A percentile compares a stretch with the other conserved stretches of the same genome.
Conservation (phyloP, 2,888 invertebrate species). For the Lamellibrachia satsuma region DNA sequence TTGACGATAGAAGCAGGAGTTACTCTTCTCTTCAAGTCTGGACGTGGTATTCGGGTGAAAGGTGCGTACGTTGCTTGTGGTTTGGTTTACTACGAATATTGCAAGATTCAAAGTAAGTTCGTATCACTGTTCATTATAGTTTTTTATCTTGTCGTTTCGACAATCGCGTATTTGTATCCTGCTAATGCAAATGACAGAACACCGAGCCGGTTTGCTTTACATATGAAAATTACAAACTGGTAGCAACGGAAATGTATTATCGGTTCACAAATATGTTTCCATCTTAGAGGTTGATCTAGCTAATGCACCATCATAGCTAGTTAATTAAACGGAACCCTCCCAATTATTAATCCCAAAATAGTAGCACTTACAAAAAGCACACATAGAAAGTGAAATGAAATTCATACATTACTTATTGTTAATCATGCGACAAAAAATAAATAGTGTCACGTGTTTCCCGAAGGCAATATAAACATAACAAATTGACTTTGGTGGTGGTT, state of each 20-base stretch:
- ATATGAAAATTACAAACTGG: background rate
- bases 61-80: background rate
- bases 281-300: background rate
- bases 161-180: background rate
- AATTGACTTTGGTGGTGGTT: too few species aligned
- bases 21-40: slow-evolving; percentile 26
- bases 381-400: background rate
- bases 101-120: background rate
- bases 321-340: background rate
- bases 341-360: background rate
- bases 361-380: background rate
- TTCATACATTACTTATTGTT: too few species aligned
- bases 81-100: background rate
- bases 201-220: background rate
- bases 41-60: slow-evolving; percentile 28
- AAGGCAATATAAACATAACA: too few species aligned
- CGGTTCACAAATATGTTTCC: background rate
- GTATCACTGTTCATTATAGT: background rate
- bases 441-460: too few species aligned
- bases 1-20: slow-evolving; percentile 33
- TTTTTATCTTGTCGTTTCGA: background rate
- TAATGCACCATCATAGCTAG: background rate
- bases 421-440: too few species aligned
- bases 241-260: background rate
- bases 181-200: background rate